Conservation (phyloP, 2,113 vertebrate genomes). For the Tiliqua scincoides region DNA sequence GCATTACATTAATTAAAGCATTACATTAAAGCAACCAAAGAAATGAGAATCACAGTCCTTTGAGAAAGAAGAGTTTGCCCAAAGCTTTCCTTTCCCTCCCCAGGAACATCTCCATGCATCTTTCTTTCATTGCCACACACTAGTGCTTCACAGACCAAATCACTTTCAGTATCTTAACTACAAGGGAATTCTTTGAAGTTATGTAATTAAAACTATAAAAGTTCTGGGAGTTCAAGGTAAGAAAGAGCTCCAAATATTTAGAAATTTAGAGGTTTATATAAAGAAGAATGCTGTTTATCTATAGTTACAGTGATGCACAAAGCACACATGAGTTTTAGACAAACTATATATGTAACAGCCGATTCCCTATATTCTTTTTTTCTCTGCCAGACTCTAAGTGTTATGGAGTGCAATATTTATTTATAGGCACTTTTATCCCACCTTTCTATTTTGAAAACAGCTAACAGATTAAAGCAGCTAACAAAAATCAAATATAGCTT, state of each 20-base stretch:
- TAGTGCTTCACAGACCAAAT: not conserved
- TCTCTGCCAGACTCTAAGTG: no score
- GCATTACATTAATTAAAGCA: not conserved
- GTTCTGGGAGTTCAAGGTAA: not conserved
- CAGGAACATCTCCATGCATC: not conserved
- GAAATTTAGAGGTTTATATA: not conserved
- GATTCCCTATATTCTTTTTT: not conserved
- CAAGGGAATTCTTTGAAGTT: not conserved
- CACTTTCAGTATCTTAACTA: not conserved
- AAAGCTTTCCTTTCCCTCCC: not conserved
- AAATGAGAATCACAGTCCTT: not conserved
- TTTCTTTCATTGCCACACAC: not conserved
- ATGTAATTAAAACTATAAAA: not conserved
- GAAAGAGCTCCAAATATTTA: not conserved
- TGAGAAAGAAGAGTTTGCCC: not conserved
- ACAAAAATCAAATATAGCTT: no score
- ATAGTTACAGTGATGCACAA: not conserved
- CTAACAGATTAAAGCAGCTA: no score
- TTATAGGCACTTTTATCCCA: no score
- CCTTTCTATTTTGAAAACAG: no score
- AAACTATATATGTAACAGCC: not conserved
- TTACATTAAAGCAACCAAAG: not conserved
- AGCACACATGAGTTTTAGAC: not conserved
- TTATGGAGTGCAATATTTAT: no score
- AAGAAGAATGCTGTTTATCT: not conserved